Percentiles rank a stretch among this genome's conserved stretches.
Evolutionary conservation across 2,888 invertebrate genomes (phyloP).

Genomic region (Aspidapion aeneum): DNA sequence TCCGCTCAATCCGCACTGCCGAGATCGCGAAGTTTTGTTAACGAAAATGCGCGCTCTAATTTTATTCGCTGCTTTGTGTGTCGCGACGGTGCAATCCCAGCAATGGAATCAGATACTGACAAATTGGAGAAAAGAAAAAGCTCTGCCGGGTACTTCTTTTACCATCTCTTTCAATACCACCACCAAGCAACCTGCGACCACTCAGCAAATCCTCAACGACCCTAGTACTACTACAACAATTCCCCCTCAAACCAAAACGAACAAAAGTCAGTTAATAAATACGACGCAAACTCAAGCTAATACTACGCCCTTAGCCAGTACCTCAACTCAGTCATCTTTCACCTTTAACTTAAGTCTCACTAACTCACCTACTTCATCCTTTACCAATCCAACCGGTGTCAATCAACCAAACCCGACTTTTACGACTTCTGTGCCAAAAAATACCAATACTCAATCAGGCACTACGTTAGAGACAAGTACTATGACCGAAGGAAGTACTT

Average conservation of each 20-base stretch:
- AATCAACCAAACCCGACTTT: slow-evolving; percentile 21
- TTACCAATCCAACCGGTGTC: slow-evolving; percentile 10
- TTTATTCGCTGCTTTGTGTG: background rate
- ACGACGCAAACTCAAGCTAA: slow-evolving; percentile 17
- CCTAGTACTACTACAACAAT: background rate
- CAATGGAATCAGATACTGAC: background rate
- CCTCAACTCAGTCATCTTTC: slow-evolving; percentile 7
- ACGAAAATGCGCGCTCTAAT: slow-evolving; percentile 22
- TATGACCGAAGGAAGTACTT: slow-evolving; percentile 41
- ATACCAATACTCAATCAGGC: slow-evolving; percentile 28
- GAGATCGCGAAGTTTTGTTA: background rate
- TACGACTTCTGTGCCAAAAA: slow-evolving; percentile 32
- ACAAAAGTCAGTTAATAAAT: background rate
- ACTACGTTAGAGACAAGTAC: slow-evolving; percentile 37
- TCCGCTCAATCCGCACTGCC: slow-evolving; percentile 2
- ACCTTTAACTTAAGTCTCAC: slow-evolving; percentile 11
- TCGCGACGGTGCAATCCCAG: background rate
- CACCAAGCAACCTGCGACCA: background rate
- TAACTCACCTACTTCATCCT: slow-evolving; percentile 13
- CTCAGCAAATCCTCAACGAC: background rate
- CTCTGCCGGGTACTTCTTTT: background rate
- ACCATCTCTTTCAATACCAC: background rate
- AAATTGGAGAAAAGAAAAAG: background rate
- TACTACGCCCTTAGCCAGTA: slow-evolving; percentile 10
- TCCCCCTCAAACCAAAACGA: background rate